These are phyloP conservation scores for Brachyhypopomus gauderio DNA, from an alignment of 2,113 vertebrate species.

Conservation along the genomic window DNA sequence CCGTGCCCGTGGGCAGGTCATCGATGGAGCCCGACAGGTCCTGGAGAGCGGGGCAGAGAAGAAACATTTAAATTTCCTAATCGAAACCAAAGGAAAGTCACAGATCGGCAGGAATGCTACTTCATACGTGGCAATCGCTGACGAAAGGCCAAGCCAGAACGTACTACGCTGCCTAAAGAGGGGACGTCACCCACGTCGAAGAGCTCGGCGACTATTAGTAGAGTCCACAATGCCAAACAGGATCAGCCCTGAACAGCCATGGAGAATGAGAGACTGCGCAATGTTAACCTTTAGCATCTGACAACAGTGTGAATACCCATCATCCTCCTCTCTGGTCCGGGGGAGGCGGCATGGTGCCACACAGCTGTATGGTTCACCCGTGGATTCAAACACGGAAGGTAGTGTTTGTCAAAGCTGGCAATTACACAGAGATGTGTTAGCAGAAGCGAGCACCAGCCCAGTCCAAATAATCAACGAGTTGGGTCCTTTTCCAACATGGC, in stretches of 20 bases:
- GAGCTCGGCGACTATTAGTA: too few species aligned
- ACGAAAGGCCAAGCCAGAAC: neutral
- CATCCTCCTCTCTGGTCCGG: neutral
- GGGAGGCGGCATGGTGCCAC: neutral
- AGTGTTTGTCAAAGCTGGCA: conserved; percentile 34
- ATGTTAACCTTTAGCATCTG: neutral
- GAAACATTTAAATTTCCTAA: too few species aligned
- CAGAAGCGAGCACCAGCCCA: conserved; percentile 31
- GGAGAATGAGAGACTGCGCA: neutral
- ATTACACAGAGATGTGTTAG: conserved; percentile 29
- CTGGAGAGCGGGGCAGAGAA: conserved; percentile 62
- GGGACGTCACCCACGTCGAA: too few species aligned
- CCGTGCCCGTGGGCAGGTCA: conserved; percentile 90
- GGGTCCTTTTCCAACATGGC: conserved; percentile 79
- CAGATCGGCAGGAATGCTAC: neutral
- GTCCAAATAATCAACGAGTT: conserved; percentile 75
- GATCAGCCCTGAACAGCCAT: neutral
- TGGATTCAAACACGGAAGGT: conserved; percentile 21
- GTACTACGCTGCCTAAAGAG: neutral
- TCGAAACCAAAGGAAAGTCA: neutral
- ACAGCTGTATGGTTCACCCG: conserved; percentile 10
- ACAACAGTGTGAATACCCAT: neutral
- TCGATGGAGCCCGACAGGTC: conserved; percentile 94
- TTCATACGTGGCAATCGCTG: too few species aligned
- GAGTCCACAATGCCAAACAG: neutral